Evolutionary conservation across 2,888 invertebrate genomes (phyloP), one percentile per base, ranked within the genome.

Genomic region (Stenotaenia linearis): DNA sequence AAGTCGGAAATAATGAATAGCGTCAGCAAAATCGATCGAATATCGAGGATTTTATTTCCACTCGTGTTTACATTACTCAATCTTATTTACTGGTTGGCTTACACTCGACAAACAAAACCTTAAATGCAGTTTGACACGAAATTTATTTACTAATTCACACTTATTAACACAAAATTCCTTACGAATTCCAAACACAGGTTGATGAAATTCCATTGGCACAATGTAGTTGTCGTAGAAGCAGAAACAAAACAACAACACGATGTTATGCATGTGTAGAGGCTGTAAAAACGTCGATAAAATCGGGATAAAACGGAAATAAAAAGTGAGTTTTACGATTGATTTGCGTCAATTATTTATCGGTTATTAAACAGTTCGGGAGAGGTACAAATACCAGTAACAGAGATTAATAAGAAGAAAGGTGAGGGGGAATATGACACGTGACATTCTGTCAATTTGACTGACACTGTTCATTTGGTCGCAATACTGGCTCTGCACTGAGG

Each of bases 31-130:
- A 95, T 95, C 84, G 95, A 95, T 87, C 90, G 91, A 83, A 91
- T 92, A 0, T 93, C 96, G 0, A 89, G 96, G 76, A 88, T 94
- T 76, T 88, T 94, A 76, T 88, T 88, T 82, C 96, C 97, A 1
- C 91, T 93, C 12, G 93, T 94, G 0, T 97, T 97, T 85, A 91
- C 92, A 0, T 86, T 94, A 0, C 91, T 97, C 81, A 97, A 96
- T 86, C 87, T 96, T 78, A 91, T 93, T 84, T 97, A 97, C 86
- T 97, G 97, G 96, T 87, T 94, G 86, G 90, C 92, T 45, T 95
- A 94, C 86, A 80, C 25, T 69, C 32, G 25, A 37, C 28, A 40
- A 35, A 45, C 45, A 45, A 45, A 45, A 45, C 78, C 32, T 15
- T 28, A 23, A 23, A 40, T 7, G 21, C 5, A 56, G 21, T 61